These are phyloP conservation scores for Pandion haliaetus DNA, from an alignment of 2,113 vertebrate genomes.

Conservation along the genomic window DNA sequence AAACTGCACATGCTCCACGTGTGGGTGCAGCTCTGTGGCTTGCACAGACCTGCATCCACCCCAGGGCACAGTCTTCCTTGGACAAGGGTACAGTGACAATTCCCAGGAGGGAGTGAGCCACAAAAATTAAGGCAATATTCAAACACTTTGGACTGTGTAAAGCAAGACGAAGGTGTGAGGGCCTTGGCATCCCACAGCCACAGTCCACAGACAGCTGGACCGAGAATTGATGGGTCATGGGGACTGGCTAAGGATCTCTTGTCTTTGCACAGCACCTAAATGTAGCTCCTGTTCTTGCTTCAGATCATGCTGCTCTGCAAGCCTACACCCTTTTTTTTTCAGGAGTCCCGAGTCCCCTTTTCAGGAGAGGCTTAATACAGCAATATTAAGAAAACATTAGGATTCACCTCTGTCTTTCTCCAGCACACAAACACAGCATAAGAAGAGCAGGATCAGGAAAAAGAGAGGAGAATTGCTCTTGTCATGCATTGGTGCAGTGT, in stretches of 20 bases:
- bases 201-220: not conserved
- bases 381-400: not conserved
- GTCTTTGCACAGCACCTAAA: not conserved
- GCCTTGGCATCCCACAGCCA: not conserved
- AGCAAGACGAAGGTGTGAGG: not conserved
- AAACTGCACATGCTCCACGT: fast-evolving
- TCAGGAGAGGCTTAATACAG: not conserved
- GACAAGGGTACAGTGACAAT: not conserved
- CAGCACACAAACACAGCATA: not conserved
- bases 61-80: not conserved
- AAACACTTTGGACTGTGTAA: not conserved
- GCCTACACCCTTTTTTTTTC: not conserved
- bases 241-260: not conserved
- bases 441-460: not conserved
- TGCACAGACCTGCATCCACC: not conserved
- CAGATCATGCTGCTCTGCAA: not conserved
- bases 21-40: not conserved
- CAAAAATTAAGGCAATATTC: not conserved
- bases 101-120: not conserved
- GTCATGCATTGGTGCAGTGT: not conserved
- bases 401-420: not conserved
- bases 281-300: not conserved
- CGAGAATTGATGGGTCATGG: not conserved
- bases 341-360: not conserved
- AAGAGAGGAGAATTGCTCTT: not conserved